Evolutionary conservation across 2,113 vertebrate genomes (phyloP).

Genomic region (Eurystomus gularis): DNA sequence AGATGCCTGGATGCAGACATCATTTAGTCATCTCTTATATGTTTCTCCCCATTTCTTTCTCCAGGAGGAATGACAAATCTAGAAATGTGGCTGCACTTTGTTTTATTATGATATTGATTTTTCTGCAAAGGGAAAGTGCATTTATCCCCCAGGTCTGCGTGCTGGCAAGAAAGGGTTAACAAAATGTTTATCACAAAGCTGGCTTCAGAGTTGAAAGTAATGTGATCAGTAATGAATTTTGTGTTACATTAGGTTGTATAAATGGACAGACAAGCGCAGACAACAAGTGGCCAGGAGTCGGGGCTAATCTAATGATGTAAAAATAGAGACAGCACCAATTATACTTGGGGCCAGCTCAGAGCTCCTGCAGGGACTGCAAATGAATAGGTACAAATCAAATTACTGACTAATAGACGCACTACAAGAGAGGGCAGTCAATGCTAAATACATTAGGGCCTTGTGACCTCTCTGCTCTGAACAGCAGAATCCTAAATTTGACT

Average conservation of each 20-base stretch:
- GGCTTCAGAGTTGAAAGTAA: conserved; percentile 94
- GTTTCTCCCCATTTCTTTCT: conserved; percentile 68
- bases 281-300: conserved; percentile 96
- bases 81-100: conserved; percentile 80
- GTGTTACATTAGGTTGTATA: conserved; percentile 98
- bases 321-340: conserved; percentile 94
- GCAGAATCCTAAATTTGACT: conserved; percentile 83
- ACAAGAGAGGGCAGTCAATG: conserved; percentile 90
- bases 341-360: conserved; percentile 90
- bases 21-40: conserved; percentile 68
- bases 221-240: conserved; percentile 99
- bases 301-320: conserved; percentile 99
- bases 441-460: conserved; percentile 89
- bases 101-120: conserved; percentile 80
- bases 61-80: conserved; percentile 74
- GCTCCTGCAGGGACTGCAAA: conserved; percentile 91
- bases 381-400: conserved; percentile 93
- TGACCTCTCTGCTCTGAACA: conserved; percentile 87
- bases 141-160: conserved; percentile 62
- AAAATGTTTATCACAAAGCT: conserved; percentile 87
- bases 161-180: conserved; percentile 81
- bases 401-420: conserved; percentile 90
- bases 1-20: conserved; percentile 71
- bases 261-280: conserved; percentile 91
- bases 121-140: conserved; percentile 74